Evolutionary conservation across 2,888 invertebrate genomes (phyloP).

Genomic region (Chymomyza procnemis): DNA sequence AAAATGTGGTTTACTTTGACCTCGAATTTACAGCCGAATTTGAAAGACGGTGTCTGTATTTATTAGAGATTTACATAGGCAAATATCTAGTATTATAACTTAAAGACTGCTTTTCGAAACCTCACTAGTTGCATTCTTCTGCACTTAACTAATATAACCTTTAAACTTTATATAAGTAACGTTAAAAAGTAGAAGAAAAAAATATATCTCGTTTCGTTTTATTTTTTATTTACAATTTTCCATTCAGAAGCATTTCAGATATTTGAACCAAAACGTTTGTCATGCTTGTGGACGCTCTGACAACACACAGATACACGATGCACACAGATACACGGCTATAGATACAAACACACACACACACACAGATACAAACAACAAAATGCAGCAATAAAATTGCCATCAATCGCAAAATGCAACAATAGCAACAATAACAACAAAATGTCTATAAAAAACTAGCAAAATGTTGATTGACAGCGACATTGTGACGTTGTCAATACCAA

Average conservation of each 20-base stretch:
- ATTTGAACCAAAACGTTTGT: constrained; percentile 36
- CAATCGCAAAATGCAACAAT: constrained; percentile 50
- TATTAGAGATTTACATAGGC: no score
- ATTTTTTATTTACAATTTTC: constrained; percentile 52
- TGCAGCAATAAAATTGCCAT: constrained; percentile 65
- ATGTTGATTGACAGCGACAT: constrained; percentile 74
- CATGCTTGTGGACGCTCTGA: constrained; percentile 39
- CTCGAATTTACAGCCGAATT: no score
- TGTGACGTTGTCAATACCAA: constrained; percentile 46
- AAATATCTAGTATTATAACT: no score
- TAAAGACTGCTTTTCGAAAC: no score
- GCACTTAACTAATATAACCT: no score
- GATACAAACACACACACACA: constrained; percentile 38
- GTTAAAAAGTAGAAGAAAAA: neutral
- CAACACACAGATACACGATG: neutral
- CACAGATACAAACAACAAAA: constrained; percentile 50
- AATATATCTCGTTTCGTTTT: constrained; percentile 7
- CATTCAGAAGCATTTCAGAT: constrained; percentile 42
- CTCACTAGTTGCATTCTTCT: no score
- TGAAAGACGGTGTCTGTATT: no score
- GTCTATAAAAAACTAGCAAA: constrained; percentile 41
- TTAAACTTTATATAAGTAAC: constrained; percentile 8
- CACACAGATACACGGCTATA: no score
- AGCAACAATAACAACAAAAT: constrained; percentile 14
- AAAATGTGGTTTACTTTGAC: no score